Base-by-base conservation (phyloP, 2,888 invertebrate species). In the Pristionchus mayeri region DNA sequence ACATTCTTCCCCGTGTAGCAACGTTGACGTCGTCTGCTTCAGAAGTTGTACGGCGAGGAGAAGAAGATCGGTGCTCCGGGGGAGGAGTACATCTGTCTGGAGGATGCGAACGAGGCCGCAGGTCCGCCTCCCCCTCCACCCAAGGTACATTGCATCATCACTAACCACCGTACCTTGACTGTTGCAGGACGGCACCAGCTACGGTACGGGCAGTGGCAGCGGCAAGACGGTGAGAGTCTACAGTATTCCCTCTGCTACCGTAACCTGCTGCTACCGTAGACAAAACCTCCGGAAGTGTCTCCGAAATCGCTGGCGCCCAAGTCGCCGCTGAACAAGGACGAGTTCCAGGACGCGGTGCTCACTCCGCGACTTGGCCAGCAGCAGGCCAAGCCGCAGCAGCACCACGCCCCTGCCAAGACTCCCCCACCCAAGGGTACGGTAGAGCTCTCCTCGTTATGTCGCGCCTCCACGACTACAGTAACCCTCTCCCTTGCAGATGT, bases 61-160 rank as follows among this genome's bases (percentile, higher is more conserved):
- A 67, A 67, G 37, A 67, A 37, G 67, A 67, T 67, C 18, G 67
- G 67, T 3, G 67, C 67, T 1, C 67, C 67, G 67, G 67, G 67
- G 21, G 67, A 67, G 37, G 67, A 67, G 30, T 67, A 67, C 37
- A 67, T 67, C 67, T 67, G 67, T 21, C 67, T 67, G 67, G 67
- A 34, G 16, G 67, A 67, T 1, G 67, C 67, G 18, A 67, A 67
- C 18, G 67, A 67, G 7, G 67, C 67, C 21, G 67, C 67, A 21
- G 67, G 21, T 4, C 54, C 54, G 3, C 54, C 54, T 54, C 54
- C 54, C 16, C 7, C 54, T 34, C 37, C 30, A 37, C 7, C 67
- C 67, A 67, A 67, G 67, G 67, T 67, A 34, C 18, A 54, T 54
- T 16, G n/a, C 54, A 21, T 54, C 54, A 54, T 54, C 7, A 13